Conservation (phyloP, 2,888 invertebrate genomes). For the Eurytoma adleriae region DNA sequence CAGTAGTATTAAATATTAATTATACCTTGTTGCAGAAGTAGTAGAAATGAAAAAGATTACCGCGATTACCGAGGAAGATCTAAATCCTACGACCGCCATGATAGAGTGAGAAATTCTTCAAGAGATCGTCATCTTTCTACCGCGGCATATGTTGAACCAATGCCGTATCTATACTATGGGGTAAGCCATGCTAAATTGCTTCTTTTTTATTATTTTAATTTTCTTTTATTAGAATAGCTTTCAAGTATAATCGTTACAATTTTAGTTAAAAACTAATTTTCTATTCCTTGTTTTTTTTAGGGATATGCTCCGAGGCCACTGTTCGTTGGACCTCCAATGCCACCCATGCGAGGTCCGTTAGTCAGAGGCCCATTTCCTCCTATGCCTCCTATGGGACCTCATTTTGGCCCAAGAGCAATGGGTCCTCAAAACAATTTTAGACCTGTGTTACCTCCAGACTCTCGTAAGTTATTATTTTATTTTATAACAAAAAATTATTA, state of each 20-base stretch:
- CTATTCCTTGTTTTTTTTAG: slow-evolving; percentile 3
- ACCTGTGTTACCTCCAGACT: slow-evolving; percentile 25
- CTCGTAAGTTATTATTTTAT: slow-evolving; percentile 36
- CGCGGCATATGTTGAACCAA: slow-evolving; percentile 24
- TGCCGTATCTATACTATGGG: slow-evolving; percentile 44
- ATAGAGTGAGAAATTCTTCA: slow-evolving; percentile 18
- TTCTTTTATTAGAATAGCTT: not conserved
- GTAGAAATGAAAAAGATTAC: slow-evolving; percentile 36
- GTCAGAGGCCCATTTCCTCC: slow-evolving; percentile 9
- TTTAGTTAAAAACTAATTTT: not conserved
- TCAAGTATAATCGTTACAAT: not conserved
- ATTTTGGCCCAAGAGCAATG: slow-evolving; percentile 37
- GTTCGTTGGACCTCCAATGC: slow-evolving; percentile 14
- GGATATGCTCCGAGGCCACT: slow-evolving; percentile 43
- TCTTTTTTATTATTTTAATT: not conserved
- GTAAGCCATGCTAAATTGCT: slow-evolving; percentile 19
- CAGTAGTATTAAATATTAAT: not conserved
- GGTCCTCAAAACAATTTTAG: slow-evolving; percentile 36
- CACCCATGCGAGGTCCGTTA: slow-evolving; percentile 39
- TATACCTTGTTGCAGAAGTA: slow-evolving; percentile 8
- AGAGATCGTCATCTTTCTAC: slow-evolving; percentile 24
- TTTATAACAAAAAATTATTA: not conserved
- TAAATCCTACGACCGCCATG: slow-evolving; percentile 17
- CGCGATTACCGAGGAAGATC: slow-evolving; percentile 27
- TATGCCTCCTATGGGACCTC: slow-evolving; percentile 20